These are phyloP conservation scores for Alexandromys fortis DNA, from an alignment of 2,113 vertebrate species.

Conservation along the genomic window DNA sequence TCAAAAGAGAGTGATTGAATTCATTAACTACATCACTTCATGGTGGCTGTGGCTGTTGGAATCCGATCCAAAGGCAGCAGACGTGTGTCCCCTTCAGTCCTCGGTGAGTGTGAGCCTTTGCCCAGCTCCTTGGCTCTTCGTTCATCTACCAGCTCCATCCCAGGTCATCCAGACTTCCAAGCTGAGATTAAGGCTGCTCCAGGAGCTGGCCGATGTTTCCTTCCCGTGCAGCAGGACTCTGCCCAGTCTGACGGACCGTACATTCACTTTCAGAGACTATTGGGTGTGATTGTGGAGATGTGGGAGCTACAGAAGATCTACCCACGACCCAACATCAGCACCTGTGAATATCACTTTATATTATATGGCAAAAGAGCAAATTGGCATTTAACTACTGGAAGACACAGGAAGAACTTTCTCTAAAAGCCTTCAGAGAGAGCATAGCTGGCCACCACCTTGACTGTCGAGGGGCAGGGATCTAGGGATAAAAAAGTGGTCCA, in stretches of 20 bases:
- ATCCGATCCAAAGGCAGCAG: background rate
- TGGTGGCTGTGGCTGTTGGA: background rate
- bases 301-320: background rate
- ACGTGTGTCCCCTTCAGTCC: background rate
- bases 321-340: rapidly evolving
- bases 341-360: background rate
- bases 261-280: background rate
- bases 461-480: background rate
- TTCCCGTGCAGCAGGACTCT: background rate
- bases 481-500: background rate
- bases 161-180: no score
- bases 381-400: background rate
- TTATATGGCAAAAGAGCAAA: background rate
- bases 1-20: background rate
- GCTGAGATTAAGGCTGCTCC: background rate
- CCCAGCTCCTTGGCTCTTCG: background rate
- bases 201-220: background rate
- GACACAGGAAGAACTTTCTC: background rate
- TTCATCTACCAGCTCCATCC: background rate
- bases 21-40: background rate
- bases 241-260: rapidly evolving
- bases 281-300: rapidly evolving
- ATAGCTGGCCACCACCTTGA: background rate
- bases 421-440: background rate
- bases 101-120: rapidly evolving